These are phyloP conservation scores for Callionymus lyra DNA, from an alignment of 2,113 vertebrate genomes.

Conservation along the genomic window DNA sequence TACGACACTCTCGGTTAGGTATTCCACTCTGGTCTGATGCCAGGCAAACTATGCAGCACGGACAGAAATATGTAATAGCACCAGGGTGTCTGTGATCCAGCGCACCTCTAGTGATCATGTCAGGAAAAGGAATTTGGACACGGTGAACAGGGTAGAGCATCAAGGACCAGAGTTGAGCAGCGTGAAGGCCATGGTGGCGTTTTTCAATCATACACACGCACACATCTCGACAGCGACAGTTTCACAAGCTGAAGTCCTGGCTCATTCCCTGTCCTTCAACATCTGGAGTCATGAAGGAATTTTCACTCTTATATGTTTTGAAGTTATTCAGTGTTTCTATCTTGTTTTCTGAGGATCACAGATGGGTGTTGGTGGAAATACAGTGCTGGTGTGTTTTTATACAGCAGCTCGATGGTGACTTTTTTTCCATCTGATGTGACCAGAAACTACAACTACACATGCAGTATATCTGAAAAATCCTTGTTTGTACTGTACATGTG, in stretches of 20 bases:
- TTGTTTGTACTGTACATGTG: constrained; percentile 20
- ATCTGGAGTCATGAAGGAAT: too few relatives aligned
- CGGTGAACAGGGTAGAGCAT: constrained; percentile 2
- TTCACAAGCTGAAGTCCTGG: constrained; percentile 22
- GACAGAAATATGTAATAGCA: constrained; percentile 69
- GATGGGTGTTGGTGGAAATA: constrained; percentile 26
- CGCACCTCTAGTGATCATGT: constrained; percentile 56
- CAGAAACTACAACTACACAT: constrained; percentile 52
- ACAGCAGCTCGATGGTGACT: constrained; percentile 31
- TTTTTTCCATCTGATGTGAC: constrained; percentile 24
- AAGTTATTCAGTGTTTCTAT: too few relatives aligned
- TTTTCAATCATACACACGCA: not conserved
- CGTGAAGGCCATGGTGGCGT: constrained; percentile 19
- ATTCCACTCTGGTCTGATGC: constrained; percentile 34
- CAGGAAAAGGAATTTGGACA: too few relatives aligned
- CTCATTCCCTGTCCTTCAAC: too few relatives aligned
- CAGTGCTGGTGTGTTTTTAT: constrained; percentile 35
- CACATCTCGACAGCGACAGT: constrained; percentile 38
- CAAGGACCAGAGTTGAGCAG: constrained; percentile 6
- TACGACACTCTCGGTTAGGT: constrained; percentile 55
- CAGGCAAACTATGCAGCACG: too few relatives aligned
- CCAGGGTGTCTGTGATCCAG: constrained; percentile 69
- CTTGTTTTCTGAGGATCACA: too few relatives aligned
- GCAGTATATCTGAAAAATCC: constrained; percentile 42
- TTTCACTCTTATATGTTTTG: constrained; percentile 7